phyloP scores from a whole-genome alignment of 2,888 invertebrate species.

The Homarus gammarus region DNA sequence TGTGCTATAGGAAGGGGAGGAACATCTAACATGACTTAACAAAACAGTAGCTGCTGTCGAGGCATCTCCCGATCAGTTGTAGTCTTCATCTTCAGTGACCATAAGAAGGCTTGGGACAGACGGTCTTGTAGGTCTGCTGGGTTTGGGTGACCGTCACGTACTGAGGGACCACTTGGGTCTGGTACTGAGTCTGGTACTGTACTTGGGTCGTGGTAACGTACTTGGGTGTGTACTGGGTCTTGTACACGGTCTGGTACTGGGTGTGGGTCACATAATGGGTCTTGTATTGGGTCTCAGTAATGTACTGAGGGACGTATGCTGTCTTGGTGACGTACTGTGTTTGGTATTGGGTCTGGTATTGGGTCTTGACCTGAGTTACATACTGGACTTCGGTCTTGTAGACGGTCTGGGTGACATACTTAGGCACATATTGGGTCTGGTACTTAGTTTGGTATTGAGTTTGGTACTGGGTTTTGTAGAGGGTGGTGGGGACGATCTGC shows the following conservation, averaged over 20 bases:
- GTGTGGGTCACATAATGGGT: constrained; percentile 57
- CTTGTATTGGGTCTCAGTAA: constrained; percentile 46
- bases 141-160: constrained; percentile 61
- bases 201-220: constrained; percentile 66
- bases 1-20: no score
- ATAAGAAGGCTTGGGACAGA: constrained; percentile 61
- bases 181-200: constrained; percentile 65
- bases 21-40: no score
- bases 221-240: constrained; percentile 57
- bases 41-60: no score
- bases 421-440: constrained; percentile 62
- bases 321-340: constrained; percentile 61
- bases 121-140: constrained; percentile 63
- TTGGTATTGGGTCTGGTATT: constrained; percentile 55
- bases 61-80: no score
- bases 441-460: constrained; percentile 67
- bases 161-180: constrained; percentile 64
- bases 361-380: constrained; percentile 45
- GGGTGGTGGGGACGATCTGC: constrained; percentile 61
- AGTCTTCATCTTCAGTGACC: constrained; percentile 2
- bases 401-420: constrained; percentile 70
- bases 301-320: constrained; percentile 40
- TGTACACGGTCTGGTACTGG: constrained; percentile 71
- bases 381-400: constrained; percentile 68
- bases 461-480: constrained; percentile 63